Evolutionary conservation across 2,888 invertebrate species (phyloP), one percentile per base, ranked within the genome.

Genomic region (Pammene aurita): DNA sequence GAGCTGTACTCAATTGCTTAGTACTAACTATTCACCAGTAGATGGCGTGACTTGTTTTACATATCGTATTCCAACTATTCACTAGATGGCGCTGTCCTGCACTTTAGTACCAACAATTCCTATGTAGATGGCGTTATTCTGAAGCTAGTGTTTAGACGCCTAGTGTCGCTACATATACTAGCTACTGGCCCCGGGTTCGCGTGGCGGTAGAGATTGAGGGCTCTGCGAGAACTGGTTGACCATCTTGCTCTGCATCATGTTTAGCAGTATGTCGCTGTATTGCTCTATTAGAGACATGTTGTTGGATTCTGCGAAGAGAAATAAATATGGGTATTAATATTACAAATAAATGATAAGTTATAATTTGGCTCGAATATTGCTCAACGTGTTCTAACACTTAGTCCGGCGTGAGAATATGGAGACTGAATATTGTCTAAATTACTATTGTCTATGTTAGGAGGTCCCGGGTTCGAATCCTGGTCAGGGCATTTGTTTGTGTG

Each of bases 221-320:
- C 84, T 84, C 71, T 84, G 84, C 0, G 85, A 75, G 78, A 88
- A 88, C 66, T 92, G 90, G 72, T 86, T 89, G 56, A 92, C 91
- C 89, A 93, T 89, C 75, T 92, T 91, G 26, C 78, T 89, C 72
- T 92, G 92, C 92, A 92, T 91, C 87, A 92, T 90, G 74, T 94
- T 94, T 55, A 94, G 92, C 14, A 94, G 84, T 44, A 94, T 92
- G 80, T 94, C 94, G 11, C 94, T 94, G 81, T 94, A 94, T 76
- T 94, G 94, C 73, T 94, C 94, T 77, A 94, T 94, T 77, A 94
- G 89, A 42, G 93, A 93, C 85, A 91, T 85, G 73, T 90, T 90
- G 44, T 81, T 83, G 0, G 84, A 81, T 73, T 90, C 90, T 90
- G 86, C 7, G 73, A 77, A 65, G 5, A 55, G 54, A 70, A 60